Conservation (phyloP, 1,140 invertebrate species). For the Drosophila tani region DNA sequence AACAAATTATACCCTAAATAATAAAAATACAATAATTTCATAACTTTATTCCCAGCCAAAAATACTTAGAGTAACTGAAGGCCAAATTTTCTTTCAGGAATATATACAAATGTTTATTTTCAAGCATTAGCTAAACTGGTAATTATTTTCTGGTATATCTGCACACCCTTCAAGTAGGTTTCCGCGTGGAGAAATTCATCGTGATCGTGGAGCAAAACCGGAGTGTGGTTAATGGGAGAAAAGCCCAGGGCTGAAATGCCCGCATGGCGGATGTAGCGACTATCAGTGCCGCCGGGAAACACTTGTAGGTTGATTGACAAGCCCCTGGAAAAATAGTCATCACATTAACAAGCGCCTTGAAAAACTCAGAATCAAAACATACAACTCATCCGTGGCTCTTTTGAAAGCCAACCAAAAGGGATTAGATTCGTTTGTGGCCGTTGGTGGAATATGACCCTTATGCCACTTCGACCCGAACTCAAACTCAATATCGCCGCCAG, state of each 20-base stretch:
- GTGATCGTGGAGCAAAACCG: conserved; percentile 91
- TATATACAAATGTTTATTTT: not conserved
- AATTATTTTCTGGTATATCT: conserved; percentile 89
- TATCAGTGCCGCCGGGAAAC: conserved; percentile 93
- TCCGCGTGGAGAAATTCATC: conserved; percentile 90
- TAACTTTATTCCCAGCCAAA: too few relatives aligned
- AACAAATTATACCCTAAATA: too few relatives aligned
- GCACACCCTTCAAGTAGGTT: conserved; percentile 90
- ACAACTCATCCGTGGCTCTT: conserved; percentile 87
- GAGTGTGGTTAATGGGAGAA: conserved; percentile 91
- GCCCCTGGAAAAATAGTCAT: conserved; percentile 58
- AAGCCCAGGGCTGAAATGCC: conserved; percentile 92
- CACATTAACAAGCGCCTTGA: too few relatives aligned
- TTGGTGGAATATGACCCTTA: conserved; percentile 88
- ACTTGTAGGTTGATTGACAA: conserved; percentile 88
- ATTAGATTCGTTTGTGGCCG: conserved; percentile 89
- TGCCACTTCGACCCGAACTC: conserved; percentile 87
- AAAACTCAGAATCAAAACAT: conserved; percentile 46
- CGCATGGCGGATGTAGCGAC: conserved; percentile 90
- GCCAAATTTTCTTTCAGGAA: not conserved
- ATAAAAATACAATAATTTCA: too few relatives aligned
- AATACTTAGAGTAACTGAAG: not conserved
- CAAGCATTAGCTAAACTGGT: conserved; percentile 4
- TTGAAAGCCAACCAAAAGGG: conserved; percentile 93
- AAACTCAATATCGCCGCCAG: conserved; percentile 91